Base-by-base conservation (phyloP, 2,113 vertebrate species). In the Alosa alosa region DNA sequence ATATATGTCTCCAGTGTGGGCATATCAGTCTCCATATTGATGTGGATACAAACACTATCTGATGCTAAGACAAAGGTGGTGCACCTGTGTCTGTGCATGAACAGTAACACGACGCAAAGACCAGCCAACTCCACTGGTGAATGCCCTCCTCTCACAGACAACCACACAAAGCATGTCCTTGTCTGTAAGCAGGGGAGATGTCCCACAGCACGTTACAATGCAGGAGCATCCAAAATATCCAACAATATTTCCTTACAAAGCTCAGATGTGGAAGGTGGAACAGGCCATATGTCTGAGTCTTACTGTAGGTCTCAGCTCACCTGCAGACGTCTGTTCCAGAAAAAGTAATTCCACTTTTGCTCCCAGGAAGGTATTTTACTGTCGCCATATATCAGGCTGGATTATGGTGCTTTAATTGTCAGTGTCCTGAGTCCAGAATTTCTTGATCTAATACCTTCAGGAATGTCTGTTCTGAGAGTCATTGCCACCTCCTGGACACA, bases 401-500 rank as follows among this genome's bases (percentile, higher is more conserved):
- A 78, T 78, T 78, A 78, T 78, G 72, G 72, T 17, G 31, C 72
- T 78, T 78, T 78, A 78, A 78, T 78, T 78, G 72, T 78, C 72
- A 78, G 72, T 36, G 13, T 78, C 72, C 31, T 78, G 72, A 78
- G 72, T 78, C 72, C 31, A 39, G 31, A 78, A 36, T 78, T 36
- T 39, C 72, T 78, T 4, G 10, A 11, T 39, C 72, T 78, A 78
- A 78, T 78, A 18, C 72, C 72, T 36, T 39, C 31, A 78, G 72
- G 72, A 78, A 78, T 78, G 72, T 39, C 72, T 78, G 72, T 36
- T 39, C 52, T 83, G 81, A 84, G 87, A 84, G 52, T 83, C 82
- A 87, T 83, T 82, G 89, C 89, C 89, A 87, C 89, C 89, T 90
- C 68, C 85, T 90, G 91, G 88, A 88, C 82, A 89, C 39, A 85